Conservation (phyloP, 2,797 vertebrate species). For the Salarias fasciatus region DNA sequence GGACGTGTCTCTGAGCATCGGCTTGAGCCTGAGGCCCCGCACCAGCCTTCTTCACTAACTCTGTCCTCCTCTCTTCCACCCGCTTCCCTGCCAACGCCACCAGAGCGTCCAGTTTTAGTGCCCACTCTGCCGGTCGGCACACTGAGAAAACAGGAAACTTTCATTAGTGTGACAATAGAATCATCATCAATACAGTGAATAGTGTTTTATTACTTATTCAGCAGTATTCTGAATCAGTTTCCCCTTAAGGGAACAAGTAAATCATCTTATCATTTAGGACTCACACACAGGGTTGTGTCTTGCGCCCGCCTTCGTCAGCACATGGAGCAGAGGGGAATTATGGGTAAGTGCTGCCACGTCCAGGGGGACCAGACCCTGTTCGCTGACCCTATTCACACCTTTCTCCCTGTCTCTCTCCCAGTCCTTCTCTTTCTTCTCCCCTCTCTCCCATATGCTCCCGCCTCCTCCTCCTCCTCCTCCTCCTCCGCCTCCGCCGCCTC, state of each 20-base stretch:
- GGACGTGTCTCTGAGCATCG: conserved; percentile 72
- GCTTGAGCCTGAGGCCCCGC: conserved; percentile 68
- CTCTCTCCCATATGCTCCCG: conserved; percentile 69
- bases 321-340: conserved; percentile 80
- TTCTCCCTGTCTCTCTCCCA: conserved; percentile 69
- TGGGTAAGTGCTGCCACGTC: conserved; percentile 84
- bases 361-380: conserved; percentile 83
- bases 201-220: neutral
- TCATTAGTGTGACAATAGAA: no score
- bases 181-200: no score
- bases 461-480: conserved; percentile 43
- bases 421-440: conserved; percentile 70
- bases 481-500: conserved; percentile 46
- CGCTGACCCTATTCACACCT: conserved; percentile 79
- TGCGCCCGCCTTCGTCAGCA: conserved; percentile 81
- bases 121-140: conserved; percentile 73
- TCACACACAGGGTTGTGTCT: conserved; percentile 81
- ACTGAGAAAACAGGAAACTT: conserved; percentile 54
- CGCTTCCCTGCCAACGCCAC: conserved; percentile 72
- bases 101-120: conserved; percentile 76
- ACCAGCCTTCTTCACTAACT: conserved; percentile 57
- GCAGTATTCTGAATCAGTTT: no score
- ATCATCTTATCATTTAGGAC: conserved; percentile 40
- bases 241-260: no score
- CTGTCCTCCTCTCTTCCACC: conserved; percentile 72